These are phyloP conservation scores for Alces alces DNA, from an alignment of 2,113 vertebrate species.

Conservation along the genomic window DNA sequence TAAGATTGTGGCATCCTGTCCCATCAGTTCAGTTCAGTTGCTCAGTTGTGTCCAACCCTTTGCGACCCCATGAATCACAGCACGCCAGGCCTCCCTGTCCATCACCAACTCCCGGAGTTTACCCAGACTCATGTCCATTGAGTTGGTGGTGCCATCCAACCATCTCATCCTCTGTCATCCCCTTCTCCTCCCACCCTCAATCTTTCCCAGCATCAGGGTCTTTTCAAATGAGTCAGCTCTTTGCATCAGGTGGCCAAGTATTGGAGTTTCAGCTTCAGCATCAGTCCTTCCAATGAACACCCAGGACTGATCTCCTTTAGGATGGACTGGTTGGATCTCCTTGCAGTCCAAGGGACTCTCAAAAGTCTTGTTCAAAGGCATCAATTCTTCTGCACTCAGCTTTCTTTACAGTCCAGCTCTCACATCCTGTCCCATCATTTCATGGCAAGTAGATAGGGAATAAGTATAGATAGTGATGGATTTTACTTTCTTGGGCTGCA, in stretches of 20 bases:
- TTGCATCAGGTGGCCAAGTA: rapidly evolving
- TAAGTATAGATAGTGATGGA: not conserved
- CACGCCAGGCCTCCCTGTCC: not conserved
- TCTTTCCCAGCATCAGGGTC: not conserved
- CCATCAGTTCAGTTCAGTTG: not conserved
- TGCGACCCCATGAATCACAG: not conserved
- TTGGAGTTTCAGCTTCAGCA: not conserved
- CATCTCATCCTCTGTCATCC: not conserved
- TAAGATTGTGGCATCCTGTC: not conserved
- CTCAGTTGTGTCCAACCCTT: not conserved
- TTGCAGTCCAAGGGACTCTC: not conserved
- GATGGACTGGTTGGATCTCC: not conserved
- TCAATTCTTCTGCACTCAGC: not conserved
- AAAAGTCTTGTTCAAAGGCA: not conserved
- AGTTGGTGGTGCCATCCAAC: not conserved
- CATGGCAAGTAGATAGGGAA: not conserved
- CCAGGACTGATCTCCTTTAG: not conserved
- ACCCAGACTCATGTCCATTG: not conserved
- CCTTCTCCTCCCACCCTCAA: not conserved
- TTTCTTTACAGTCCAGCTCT: not conserved
- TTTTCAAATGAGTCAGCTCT: not conserved
- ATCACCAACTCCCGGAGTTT: not conserved
- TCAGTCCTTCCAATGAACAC: not conserved
- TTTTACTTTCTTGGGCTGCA: not conserved
- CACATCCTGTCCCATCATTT: not conserved